These are phyloP conservation scores for Elysia crispata DNA, from an alignment of 2,888 invertebrate genomes.

Conservation along the genomic window DNA sequence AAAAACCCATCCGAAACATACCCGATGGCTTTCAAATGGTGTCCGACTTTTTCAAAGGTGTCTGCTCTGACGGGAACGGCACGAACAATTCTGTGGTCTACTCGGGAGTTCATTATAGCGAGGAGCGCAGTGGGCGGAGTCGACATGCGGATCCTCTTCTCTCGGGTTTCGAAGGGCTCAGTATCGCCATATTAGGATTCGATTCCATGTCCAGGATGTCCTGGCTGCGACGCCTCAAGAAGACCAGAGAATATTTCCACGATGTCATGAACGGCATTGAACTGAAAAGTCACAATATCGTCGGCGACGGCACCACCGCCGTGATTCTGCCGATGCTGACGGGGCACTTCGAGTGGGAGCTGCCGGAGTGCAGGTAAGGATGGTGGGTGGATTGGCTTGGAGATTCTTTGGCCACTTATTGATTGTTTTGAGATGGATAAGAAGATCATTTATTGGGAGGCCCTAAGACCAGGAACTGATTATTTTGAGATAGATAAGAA, in stretches of 20 bases:
- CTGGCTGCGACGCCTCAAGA: constrained; percentile 71
- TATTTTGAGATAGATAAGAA: neutral
- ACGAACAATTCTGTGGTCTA: neutral
- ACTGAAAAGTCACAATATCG: constrained; percentile 82
- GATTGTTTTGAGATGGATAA: too few species aligned
- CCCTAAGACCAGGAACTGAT: neutral
- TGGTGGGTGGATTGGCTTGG: too few species aligned
- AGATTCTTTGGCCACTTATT: too few species aligned
- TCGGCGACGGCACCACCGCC: constrained; percentile 77
- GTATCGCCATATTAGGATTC: constrained; percentile 87
- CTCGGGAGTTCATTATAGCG: neutral
- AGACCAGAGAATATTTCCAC: constrained; percentile 68
- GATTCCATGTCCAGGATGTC: constrained; percentile 92
- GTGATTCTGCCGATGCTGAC: constrained; percentile 92
- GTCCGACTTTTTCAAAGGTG: neutral
- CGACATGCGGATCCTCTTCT: neutral
- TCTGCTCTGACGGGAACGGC: neutral
- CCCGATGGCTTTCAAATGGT: neutral
- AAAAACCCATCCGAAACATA: neutral
- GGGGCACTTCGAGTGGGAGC: constrained; percentile 86
- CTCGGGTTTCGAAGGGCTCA: constrained; percentile 80
- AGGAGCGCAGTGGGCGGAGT: constrained; percentile 10
- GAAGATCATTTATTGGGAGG: too few species aligned
- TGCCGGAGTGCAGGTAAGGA: constrained; percentile 88
- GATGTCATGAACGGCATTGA: constrained; percentile 76